Evolutionary conservation across 1,140 invertebrate species (phyloP).

Genomic region (Caerostris darwini): DNA sequence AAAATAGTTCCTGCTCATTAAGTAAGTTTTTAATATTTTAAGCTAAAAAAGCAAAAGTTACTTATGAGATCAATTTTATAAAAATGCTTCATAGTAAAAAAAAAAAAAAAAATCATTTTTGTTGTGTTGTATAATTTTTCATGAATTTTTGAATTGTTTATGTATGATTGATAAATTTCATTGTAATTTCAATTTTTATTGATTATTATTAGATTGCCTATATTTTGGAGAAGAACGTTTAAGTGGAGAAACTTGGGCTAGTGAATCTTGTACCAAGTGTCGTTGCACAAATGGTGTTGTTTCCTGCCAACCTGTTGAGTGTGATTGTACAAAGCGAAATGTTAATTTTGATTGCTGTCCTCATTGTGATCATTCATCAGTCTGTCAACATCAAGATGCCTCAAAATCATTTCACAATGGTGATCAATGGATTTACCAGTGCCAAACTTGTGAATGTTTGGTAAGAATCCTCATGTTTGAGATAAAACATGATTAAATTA

Average conservation of each 20-base stretch:
- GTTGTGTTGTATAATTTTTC: not conserved
- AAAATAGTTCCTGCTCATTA: constrained; percentile 79
- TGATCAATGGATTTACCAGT: constrained; percentile 79
- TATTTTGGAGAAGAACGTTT: constrained; percentile 85
- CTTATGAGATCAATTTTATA: not conserved
- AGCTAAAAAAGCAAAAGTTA: not conserved
- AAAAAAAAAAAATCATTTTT: not conserved
- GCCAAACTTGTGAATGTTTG: constrained; percentile 79
- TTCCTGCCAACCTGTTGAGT: constrained; percentile 73
- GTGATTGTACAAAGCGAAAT: constrained; percentile 77
- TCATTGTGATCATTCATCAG: constrained; percentile 75
- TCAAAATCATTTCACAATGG: constrained; percentile 78
- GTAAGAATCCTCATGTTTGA: constrained; percentile 76
- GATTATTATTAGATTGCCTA: constrained; percentile 83
- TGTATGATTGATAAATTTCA: not conserved
- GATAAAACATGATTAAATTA: constrained; percentile 13
- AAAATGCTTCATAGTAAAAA: not conserved
- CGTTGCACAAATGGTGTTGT: constrained; percentile 77
- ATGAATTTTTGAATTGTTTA: not conserved
- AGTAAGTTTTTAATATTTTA: constrained; percentile 50
- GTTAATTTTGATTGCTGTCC: constrained; percentile 79
- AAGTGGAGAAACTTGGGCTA: constrained; percentile 84
- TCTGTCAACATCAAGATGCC: constrained; percentile 78
- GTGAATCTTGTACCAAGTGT: constrained; percentile 81
- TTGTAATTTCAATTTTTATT: not conserved